These are phyloP conservation scores for Microtus montanus DNA, from an alignment of 2,113 vertebrate species.

Conservation along the genomic window DNA sequence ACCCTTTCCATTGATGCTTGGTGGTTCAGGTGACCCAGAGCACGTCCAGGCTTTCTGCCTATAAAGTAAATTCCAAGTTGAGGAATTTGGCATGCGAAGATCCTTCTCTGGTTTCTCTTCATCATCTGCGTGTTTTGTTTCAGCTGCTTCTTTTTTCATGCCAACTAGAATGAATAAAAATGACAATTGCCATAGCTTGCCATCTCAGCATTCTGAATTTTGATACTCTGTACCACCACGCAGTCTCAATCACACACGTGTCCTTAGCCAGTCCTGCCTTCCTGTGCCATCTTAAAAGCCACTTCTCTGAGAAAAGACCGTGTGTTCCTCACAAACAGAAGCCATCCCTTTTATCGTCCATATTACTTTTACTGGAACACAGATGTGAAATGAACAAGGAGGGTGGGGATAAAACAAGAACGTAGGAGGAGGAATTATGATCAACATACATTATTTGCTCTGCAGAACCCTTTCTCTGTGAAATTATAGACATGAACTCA, in stretches of 20 bases:
- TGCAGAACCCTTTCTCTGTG: neutral
- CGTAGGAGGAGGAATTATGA: neutral
- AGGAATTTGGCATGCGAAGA: neutral
- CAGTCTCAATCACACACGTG: neutral
- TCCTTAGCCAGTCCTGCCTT: neutral
- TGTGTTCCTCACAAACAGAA: neutral
- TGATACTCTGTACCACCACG: neutral
- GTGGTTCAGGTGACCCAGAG: neutral
- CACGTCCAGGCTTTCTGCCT: neutral
- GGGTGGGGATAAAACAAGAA: neutral
- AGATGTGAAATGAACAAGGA: neutral
- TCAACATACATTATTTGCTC: neutral
- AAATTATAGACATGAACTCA: neutral
- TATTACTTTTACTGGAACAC: neutral
- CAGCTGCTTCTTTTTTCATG: neutral
- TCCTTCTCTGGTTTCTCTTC: neutral
- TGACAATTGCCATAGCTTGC: neutral
- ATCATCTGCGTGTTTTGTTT: neutral
- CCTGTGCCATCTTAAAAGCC: neutral
- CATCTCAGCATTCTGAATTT: neutral
- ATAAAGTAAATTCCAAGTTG: constrained; percentile 48
- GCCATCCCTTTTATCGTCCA: neutral
- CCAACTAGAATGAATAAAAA: neutral
- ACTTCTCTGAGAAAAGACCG: neutral
- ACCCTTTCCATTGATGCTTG: neutral